Percentiles rank a stretch among this genome's conserved stretches.
Evolutionary conservation across 2,888 invertebrate genomes (phyloP).

Genomic region (Drosophila mettleri): DNA sequence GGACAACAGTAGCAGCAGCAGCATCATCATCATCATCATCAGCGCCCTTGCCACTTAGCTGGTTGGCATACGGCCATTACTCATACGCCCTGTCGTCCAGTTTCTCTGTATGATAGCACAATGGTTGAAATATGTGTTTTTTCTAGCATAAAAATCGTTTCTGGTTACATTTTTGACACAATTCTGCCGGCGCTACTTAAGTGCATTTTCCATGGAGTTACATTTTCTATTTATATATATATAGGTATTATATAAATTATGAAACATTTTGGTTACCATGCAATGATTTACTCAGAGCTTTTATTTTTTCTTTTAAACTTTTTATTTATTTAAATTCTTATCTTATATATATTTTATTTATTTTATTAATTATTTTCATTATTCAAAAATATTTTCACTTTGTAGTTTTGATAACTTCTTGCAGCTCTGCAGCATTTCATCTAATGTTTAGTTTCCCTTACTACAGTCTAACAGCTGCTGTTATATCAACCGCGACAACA

Average conservation of each 20-base stretch:
- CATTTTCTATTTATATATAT: neutral
- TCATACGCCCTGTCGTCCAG: slow-evolving; percentile 49
- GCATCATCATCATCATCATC: slow-evolving; percentile 13
- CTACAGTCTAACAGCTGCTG: neutral
- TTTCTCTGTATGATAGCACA: slow-evolving; percentile 9
- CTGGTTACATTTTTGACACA: neutral
- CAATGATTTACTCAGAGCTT: neutral
- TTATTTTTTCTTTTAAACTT: neutral
- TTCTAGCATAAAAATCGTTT: neutral
- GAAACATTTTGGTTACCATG: neutral
- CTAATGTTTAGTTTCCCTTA: neutral
- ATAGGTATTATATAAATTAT: neutral
- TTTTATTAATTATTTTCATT: neutral
- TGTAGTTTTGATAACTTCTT: too few species aligned
- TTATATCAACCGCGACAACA: neutral
- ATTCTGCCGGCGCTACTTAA: neutral
- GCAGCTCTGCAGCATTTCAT: neutral
- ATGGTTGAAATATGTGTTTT: slow-evolving; percentile 8
- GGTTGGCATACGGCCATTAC: slow-evolving; percentile 38
- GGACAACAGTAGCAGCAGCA: neutral
- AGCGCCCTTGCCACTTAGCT: slow-evolving; percentile 17
- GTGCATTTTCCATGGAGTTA: neutral
- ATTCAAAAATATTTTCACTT: too few species aligned
- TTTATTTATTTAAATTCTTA: neutral
- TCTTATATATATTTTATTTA: neutral